Evolutionary conservation across 2,113 vertebrate genomes (phyloP).

Genomic region (Sinocyclocheilus grahami): DNA sequence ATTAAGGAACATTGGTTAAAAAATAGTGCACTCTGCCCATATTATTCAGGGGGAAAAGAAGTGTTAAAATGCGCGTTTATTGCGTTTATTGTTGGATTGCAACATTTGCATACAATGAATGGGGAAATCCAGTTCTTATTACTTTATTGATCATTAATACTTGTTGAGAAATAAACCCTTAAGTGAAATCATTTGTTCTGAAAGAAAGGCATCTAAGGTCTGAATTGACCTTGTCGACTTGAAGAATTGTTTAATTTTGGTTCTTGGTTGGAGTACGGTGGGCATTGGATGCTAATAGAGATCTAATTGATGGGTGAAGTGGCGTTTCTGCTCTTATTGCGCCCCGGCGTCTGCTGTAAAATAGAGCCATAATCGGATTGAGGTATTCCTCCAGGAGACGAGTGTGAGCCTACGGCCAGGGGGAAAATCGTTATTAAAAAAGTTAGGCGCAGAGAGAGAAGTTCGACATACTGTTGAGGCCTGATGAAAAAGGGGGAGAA

Average conservation of each 20-base stretch:
- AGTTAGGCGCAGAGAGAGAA: constrained; percentile 88
- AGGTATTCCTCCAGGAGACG: constrained; percentile 95
- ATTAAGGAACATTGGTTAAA: not conserved
- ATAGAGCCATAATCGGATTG: constrained; percentile 98
- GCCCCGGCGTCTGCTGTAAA: constrained; percentile 97
- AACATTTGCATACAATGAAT: not conserved
- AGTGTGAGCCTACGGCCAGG: constrained; percentile 86
- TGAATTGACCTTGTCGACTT: constrained; percentile 77
- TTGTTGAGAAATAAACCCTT: constrained; percentile 60
- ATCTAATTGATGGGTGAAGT: constrained; percentile 99
- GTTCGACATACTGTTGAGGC: constrained; percentile 76
- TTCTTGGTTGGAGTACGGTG: constrained; percentile 78
- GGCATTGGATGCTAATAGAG: constrained; percentile 98
- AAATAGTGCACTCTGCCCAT: not conserved
- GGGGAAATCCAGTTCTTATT: constrained; percentile 22
- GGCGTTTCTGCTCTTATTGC: constrained; percentile 99
- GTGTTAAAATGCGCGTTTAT: not conserved
- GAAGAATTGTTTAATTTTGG: constrained; percentile 88
- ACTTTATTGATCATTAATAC: constrained; percentile 23
- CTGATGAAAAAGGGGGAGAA: constrained; percentile 68
- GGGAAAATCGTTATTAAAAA: constrained; percentile 96
- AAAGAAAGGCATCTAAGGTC: constrained; percentile 71
- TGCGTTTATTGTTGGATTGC: not conserved
- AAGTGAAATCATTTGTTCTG: constrained; percentile 53
- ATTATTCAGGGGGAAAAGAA: not conserved